phyloP scores from a whole-genome alignment of 1,140 invertebrate genomes.

The Frieseomelitta varia region DNA sequence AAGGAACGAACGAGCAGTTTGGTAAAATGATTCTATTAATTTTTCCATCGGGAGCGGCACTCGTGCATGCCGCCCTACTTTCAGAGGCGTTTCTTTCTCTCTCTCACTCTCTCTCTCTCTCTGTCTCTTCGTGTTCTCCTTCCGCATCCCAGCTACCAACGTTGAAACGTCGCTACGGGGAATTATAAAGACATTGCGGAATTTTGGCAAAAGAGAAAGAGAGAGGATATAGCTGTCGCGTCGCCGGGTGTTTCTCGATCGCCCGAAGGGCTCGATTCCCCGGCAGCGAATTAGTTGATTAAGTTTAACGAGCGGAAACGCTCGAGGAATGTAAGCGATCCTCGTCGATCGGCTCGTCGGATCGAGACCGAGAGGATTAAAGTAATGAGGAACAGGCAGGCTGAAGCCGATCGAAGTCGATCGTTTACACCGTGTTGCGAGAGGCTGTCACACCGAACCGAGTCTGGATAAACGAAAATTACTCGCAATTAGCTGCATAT shows the following conservation, averaged over 20 bases:
- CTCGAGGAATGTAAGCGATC: neutral
- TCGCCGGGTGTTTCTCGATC: neutral
- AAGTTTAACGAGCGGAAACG: slow-evolving; percentile 22
- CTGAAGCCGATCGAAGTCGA: neutral
- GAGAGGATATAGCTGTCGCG: neutral
- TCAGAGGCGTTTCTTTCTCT: slow-evolving; percentile 13
- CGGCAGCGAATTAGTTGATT: slow-evolving; percentile 11
- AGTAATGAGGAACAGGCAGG: slow-evolving; percentile 3
- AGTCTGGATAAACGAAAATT: too few species aligned
- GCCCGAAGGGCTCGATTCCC: neutral
- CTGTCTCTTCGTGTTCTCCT: neutral
- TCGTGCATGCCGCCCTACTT: slow-evolving; percentile 79
- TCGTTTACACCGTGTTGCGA: slow-evolving; percentile 31
- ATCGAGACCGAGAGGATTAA: neutral
- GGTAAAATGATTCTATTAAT: slow-evolving; percentile 82
- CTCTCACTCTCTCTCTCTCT: too few species aligned
- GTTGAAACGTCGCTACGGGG: slow-evolving; percentile 35
- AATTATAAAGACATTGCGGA: slow-evolving; percentile 37
- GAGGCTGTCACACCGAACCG: neutral
- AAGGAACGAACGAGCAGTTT: slow-evolving; percentile 64
- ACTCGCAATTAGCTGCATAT: too few species aligned
- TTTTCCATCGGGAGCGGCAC: slow-evolving; percentile 79
- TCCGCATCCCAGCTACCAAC: neutral
- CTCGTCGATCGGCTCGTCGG: neutral
- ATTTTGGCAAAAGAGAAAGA: neutral